Evolutionary conservation across 1,140 invertebrate species (phyloP).

Genomic region (Leptopilina clavipes): DNA sequence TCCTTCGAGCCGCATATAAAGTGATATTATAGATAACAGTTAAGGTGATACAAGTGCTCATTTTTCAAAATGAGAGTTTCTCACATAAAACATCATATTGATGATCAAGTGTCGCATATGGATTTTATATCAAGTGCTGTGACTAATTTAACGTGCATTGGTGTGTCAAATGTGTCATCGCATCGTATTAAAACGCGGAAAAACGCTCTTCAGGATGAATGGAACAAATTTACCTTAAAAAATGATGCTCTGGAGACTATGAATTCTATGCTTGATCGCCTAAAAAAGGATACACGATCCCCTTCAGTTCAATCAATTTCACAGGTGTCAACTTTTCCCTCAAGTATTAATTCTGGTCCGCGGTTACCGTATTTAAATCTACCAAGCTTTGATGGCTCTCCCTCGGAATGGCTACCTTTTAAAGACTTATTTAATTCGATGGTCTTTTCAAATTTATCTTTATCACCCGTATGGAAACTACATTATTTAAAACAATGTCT

Average conservation of each 20-base stretch:
- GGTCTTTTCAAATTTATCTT: conserved; percentile 34
- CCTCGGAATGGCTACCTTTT: conserved; percentile 42
- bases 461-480: conserved; percentile 45
- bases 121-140: conserved; percentile 4
- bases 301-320: neutral
- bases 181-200: neutral
- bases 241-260: neutral
- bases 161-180: neutral
- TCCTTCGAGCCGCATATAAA: neutral
- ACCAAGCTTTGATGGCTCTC: neutral
- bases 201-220: neutral
- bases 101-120: neutral
- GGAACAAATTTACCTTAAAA: neutral
- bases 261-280: neutral
- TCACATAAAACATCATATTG: neutral
- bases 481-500: conserved; percentile 48
- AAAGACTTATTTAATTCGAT: conserved; percentile 45
- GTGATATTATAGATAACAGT: neutral
- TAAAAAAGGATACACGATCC: neutral
- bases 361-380: neutral
- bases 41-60: neutral
- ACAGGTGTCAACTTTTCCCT: neutral
- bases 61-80: neutral
- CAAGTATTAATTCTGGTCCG: neutral
- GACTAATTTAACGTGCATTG: neutral